These are phyloP conservation scores for Eciton burchellii DNA, from an alignment of 1,140 invertebrate species.

Conservation along the genomic window DNA sequence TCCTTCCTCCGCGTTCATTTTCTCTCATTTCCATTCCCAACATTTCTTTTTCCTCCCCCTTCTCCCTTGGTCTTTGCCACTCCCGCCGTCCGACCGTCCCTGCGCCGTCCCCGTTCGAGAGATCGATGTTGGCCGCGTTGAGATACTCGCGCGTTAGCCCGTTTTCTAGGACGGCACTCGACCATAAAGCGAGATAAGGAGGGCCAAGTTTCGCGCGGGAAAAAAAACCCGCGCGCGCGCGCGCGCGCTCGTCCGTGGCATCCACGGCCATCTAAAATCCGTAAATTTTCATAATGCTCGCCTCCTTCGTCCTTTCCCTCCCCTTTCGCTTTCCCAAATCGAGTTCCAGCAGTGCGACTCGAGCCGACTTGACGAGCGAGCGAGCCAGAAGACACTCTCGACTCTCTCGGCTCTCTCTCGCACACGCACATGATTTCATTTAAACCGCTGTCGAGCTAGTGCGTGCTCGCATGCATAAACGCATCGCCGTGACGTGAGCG, in stretches of 20 bases:
- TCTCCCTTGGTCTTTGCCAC: conserved; percentile 59
- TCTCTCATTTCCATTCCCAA: conserved; percentile 7
- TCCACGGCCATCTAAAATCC: conserved; percentile 76
- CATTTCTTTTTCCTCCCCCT: conserved; percentile 7
- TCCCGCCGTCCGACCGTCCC: no score
- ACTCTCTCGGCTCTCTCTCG: no score
- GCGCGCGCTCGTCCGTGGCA: no score
- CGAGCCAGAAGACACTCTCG: not conserved
- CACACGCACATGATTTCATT: conserved; percentile 35
- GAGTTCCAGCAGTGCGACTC: no score
- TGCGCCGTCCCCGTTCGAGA: no score
- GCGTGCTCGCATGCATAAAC: conserved; percentile 44
- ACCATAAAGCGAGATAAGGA: conserved; percentile 79
- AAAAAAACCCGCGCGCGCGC: conserved; percentile 61
- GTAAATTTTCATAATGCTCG: conserved; percentile 77
- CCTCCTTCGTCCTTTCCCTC: no score
- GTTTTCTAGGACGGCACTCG: conserved; percentile 74
- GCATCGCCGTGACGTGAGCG: conserved; percentile 8
- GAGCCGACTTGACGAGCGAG: no score
- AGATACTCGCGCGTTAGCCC: conserved; percentile 75
- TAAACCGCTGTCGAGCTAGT: no score
- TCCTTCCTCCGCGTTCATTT: conserved; percentile 52
- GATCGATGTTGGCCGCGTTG: conserved; percentile 64
- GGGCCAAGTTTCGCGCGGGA: conserved; percentile 69
- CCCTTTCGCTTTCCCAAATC: no score